A percentile compares a stretch with the other conserved stretches of the same genome.
phyloP scores from a whole-genome alignment of 1,140 invertebrate genomes.

The Xylocopa sonorina region DNA sequence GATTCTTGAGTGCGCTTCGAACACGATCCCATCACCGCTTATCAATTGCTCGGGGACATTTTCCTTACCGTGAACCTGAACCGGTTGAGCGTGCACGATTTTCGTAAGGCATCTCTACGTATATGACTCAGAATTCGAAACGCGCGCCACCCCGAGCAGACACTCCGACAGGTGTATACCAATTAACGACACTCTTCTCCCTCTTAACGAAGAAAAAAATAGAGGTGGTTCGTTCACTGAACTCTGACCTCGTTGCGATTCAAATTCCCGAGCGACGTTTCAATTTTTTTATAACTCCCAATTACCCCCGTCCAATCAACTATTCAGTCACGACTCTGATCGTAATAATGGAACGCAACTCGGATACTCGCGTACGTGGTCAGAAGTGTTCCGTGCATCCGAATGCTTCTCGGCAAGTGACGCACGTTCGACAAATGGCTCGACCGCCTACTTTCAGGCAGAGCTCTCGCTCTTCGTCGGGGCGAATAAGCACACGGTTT shows the following conservation, averaged over 20 bases:
- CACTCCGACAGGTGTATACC: constrained; percentile 27
- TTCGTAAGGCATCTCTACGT: background rate
- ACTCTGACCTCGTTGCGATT: background rate
- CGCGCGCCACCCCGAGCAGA: no score
- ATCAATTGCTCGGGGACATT: constrained; percentile 2
- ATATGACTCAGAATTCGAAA: constrained; percentile 19
- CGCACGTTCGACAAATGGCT: constrained; percentile 72
- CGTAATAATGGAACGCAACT: no score
- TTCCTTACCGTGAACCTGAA: background rate
- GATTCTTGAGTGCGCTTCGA: no score
- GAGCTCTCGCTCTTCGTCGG: constrained; percentile 31
- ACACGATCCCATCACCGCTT: no score
- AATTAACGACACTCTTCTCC: constrained; percentile 19
- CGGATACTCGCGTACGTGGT: background rate
- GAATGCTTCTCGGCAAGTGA: constrained; percentile 48
- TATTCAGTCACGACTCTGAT: background rate
- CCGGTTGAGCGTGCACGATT: constrained; percentile 10
- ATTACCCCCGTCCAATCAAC: background rate
- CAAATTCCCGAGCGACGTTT: constrained; percentile 11
- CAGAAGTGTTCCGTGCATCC: background rate
- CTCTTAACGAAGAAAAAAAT: background rate
- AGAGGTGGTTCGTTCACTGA: background rate
- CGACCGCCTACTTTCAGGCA: constrained; percentile 52
- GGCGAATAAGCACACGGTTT: constrained; percentile 77
- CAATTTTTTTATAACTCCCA: constrained; percentile 16